Evolutionary conservation across 2,113 vertebrate species (phyloP), one percentile per base, ranked within the genome.

Genomic region (Pionites leucogaster): DNA sequence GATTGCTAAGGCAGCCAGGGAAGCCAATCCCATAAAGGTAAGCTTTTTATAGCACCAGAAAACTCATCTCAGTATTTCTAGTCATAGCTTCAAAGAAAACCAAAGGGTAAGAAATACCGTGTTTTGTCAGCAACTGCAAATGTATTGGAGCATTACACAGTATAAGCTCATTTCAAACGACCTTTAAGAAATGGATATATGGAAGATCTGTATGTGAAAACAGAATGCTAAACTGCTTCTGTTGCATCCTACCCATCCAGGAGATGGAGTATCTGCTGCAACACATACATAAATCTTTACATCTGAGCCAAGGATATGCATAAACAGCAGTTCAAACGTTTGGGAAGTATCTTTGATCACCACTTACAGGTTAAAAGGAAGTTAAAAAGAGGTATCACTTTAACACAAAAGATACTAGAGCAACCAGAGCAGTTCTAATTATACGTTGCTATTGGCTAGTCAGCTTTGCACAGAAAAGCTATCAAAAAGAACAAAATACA

Each of bases 361-460:
- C 87, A 93, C 83, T 94, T 94, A 49, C 23, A 94, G 90, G 89
- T 95, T 94, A 91, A 90, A 93, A 92, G 83, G 65, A 92, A 93
- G 77, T 68, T 81, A 60, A 94, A 97, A 97, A 81, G 82, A 76
- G 81, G 41, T 88, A 91, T 47, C 81, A 25, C 76, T 42, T 85
- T 80, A 86, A 49, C 72, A 93, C 88, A 90, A 94, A 91, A 74
- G 76, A 57, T 57, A 93, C 63, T 20, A 86, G 52, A 74, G 42
- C 71, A 88, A 93, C 71, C 82, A 95, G 59, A 97, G 88, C 81
- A 68, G 72, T 78, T 92, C 93, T 93, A 95, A 97, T 96, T 95
- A 85, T 29, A 86, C 6, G 62, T 63, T 95, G 67, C 77, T 95
- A 96, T 90, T 93, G 93, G 78, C 89, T 95, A 94, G 86, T 28